Evolutionary conservation across 2,113 vertebrate species (phyloP).

Genomic region (Trematomus loennbergii): DNA sequence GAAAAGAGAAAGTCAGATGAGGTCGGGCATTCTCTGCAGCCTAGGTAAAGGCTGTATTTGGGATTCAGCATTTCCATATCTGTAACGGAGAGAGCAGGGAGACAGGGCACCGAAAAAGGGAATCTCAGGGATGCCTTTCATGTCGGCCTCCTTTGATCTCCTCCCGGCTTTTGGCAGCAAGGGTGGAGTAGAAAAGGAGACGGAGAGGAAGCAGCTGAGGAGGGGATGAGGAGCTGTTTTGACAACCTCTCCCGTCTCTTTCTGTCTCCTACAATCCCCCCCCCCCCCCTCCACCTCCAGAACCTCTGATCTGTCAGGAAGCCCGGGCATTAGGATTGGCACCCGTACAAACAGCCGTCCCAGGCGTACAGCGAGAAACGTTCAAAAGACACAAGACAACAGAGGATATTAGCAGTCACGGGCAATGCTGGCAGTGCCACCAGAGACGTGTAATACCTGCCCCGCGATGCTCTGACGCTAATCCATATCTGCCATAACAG

Average conservation of each 20-base stretch:
- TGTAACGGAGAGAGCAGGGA: constrained; percentile 56
- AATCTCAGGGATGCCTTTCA: constrained; percentile 80
- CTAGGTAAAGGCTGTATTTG: constrained; percentile 50
- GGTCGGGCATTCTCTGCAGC: constrained; percentile 41
- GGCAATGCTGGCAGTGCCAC: constrained; percentile 45
- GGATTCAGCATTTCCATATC: constrained; percentile 72
- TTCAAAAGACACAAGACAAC: constrained; percentile 40
- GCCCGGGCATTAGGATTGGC: constrained; percentile 49
- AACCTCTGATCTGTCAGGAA: constrained; percentile 65
- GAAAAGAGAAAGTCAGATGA: constrained; percentile 33
- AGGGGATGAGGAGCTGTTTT: constrained; percentile 65
- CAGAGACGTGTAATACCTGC: constrained; percentile 61
- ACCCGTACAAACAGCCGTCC: constrained; percentile 53
- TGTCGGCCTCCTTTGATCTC: constrained; percentile 82
- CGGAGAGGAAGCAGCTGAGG: constrained; percentile 52
- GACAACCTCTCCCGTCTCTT: constrained; percentile 59
- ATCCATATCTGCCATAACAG: constrained; percentile 62
- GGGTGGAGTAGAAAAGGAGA: constrained; percentile 65
- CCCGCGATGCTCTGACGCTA: constrained; percentile 50
- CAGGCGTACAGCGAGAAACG: background rate
- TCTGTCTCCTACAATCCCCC: background rate
- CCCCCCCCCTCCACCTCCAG: constrained; percentile 6
- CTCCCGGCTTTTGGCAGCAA: constrained; percentile 62
- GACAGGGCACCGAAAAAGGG: constrained; percentile 48
- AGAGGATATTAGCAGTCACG: constrained; percentile 58